Conservation (phyloP, 2,888 invertebrate genomes). For the Acholoe squamosa region DNA sequence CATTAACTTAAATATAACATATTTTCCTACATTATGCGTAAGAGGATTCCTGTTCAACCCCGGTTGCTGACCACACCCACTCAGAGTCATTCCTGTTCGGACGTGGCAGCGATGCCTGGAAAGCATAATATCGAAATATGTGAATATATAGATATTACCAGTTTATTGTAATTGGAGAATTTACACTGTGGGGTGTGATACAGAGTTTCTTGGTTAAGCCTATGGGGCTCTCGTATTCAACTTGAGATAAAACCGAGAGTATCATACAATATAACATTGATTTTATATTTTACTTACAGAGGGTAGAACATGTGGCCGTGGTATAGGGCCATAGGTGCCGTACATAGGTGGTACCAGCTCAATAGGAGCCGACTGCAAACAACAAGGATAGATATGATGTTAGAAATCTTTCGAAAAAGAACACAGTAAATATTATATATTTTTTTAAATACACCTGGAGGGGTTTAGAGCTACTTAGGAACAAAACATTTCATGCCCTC, state of each 20-base stretch:
- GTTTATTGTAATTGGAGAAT: too few relatives aligned
- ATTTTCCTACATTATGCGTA: neutral
- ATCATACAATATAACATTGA: too few relatives aligned
- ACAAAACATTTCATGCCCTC: neutral
- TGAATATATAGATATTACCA: too few relatives aligned
- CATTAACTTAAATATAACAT: too few relatives aligned
- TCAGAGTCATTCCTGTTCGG: neutral
- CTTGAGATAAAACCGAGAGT: too few relatives aligned
- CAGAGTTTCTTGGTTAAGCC: too few relatives aligned
- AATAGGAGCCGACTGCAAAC: neutral
- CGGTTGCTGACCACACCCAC: slow-evolving; percentile 30
- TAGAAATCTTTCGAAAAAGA: too few relatives aligned
- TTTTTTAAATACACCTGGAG: neutral
- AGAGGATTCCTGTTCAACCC: neutral
- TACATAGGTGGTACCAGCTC: slow-evolving; percentile 15
- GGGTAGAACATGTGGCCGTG: slow-evolving; percentile 17
- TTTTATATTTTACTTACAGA: neutral
- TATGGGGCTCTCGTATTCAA: too few relatives aligned
- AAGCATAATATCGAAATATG: too few relatives aligned
- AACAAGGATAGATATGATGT: neutral
- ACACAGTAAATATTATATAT: too few relatives aligned
- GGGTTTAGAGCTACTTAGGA: neutral
- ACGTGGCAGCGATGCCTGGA: slow-evolving; percentile 3
- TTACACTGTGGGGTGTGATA: too few relatives aligned
- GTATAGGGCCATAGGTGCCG: slow-evolving; percentile 23